A percentile compares a stretch with the other conserved stretches of the same genome.
These are phyloP conservation scores for Diachrysia chrysitis DNA, from an alignment of 2,888 invertebrate genomes.

Conservation along the genomic window DNA sequence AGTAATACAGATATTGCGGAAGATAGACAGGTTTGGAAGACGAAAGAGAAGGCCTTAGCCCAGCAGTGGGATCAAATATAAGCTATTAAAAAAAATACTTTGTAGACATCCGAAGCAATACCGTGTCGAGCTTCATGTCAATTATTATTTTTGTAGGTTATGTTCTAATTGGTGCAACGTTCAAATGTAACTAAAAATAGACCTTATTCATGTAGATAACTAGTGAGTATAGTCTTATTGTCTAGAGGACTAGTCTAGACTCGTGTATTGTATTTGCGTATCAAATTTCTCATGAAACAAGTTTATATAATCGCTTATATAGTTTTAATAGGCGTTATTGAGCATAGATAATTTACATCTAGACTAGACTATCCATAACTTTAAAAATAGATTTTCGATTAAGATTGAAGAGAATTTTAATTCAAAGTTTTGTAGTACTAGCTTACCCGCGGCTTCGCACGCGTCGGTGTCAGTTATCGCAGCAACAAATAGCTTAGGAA, in stretches of 20 bases:
- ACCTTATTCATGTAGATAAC: slow-evolving; percentile 44
- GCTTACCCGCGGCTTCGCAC: no score
- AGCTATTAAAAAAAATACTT: no score
- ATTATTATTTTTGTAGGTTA: slow-evolving; percentile 49
- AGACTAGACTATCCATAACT: slow-evolving; percentile 28
- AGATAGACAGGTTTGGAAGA: no score
- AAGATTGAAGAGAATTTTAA: slow-evolving; percentile 5
- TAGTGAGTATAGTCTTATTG: slow-evolving; percentile 64
- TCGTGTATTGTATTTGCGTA: slow-evolving; percentile 44
- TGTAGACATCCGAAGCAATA: slow-evolving; percentile 1
- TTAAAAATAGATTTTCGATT: not conserved
- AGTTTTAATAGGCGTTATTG: slow-evolving; percentile 49
- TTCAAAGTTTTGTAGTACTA: no score
- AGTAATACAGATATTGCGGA: no score
- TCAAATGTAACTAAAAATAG: slow-evolving; percentile 75
- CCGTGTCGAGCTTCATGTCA: slow-evolving; percentile 13
- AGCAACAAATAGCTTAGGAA: no score
- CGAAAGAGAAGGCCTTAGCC: no score
- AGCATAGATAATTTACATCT: slow-evolving; percentile 41
- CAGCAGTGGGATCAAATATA: no score
- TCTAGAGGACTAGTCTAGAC: slow-evolving; percentile 68
- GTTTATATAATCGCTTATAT: slow-evolving; percentile 54
- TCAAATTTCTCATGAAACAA: slow-evolving; percentile 61
- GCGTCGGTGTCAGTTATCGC: no score
- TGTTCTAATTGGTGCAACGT: slow-evolving; percentile 64